Conservation (phyloP, 2,888 invertebrate genomes). For the Rhagonycha fulva region DNA sequence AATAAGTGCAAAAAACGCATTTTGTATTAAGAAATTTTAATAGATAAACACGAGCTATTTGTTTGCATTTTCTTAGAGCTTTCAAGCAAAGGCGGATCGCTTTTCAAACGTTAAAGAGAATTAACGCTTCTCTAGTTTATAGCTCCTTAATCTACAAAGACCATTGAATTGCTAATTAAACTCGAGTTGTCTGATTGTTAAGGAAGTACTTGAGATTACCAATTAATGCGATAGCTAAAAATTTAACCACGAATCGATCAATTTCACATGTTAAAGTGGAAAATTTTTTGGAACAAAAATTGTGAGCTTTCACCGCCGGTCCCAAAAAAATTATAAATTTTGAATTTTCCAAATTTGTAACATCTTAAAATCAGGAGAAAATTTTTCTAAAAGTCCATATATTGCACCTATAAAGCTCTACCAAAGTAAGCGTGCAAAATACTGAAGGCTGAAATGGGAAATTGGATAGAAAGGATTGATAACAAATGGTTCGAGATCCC, state of each 20-base stretch:
- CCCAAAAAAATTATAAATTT: not conserved
- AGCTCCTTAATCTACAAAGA: slow-evolving; percentile 22
- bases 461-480: not conserved
- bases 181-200: slow-evolving; percentile 12
- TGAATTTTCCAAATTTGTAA: not conserved
- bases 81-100: slow-evolving; percentile 10
- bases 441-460: not conserved
- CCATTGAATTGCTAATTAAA: slow-evolving; percentile 27
- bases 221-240: not conserved
- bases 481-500: not conserved
- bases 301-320: not conserved
- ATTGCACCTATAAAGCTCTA: not conserved
- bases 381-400: not conserved
- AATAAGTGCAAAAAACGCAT: not conserved
- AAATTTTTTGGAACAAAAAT: not conserved
- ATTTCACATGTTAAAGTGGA: too few species aligned
- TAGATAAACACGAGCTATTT: slow-evolving; percentile 15
- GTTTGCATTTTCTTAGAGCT: slow-evolving; percentile 9
- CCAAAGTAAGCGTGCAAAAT: not conserved
- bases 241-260: not conserved
- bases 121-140: slow-evolving; percentile 26
- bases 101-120: slow-evolving; percentile 18
- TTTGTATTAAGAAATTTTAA: not conserved
- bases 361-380: not conserved
- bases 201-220: slow-evolving; percentile 7